A percentile compares a stretch with the other conserved stretches of the same genome.
Conservation (phyloP, 2,797 vertebrate species). For the Psittacula echo region DNA sequence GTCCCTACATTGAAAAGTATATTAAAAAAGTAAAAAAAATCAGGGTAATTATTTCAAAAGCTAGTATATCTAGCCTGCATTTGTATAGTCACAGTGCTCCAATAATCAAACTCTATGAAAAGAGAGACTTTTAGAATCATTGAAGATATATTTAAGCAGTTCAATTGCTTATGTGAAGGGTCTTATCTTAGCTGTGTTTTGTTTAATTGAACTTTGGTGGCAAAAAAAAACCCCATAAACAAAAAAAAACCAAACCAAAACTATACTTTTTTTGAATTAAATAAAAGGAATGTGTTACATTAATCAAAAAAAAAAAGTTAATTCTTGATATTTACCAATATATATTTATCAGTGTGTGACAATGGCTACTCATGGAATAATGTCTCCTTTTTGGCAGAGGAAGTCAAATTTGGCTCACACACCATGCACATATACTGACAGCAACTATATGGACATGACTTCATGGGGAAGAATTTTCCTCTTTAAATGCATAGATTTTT, state of each 20-base stretch:
- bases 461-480: background rate
- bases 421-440: too few relatives aligned
- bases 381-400: background rate
- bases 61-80: background rate
- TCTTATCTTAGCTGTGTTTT: background rate
- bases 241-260: background rate
- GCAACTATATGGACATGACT: background rate
- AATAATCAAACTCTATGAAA: background rate
- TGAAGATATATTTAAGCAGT: constrained; percentile 11
- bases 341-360: background rate
- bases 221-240: background rate
- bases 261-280: constrained; percentile 17
- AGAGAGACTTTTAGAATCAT: background rate
- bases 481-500: background rate
- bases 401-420: background rate
- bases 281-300: constrained; percentile 26
- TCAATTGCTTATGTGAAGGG: constrained; percentile 36
- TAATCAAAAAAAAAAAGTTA: background rate
- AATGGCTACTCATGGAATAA: background rate
- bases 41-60: background rate
- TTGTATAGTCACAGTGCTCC: background rate
- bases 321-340: background rate
- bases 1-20: background rate
- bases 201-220: background rate
- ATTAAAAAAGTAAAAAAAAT: background rate